A percentile compares a stretch with the other conserved stretches of the same genome.
These are phyloP conservation scores for Macrobrachium rosenbergii DNA, from an alignment of 1,140 invertebrate species.

Conservation along the genomic window DNA sequence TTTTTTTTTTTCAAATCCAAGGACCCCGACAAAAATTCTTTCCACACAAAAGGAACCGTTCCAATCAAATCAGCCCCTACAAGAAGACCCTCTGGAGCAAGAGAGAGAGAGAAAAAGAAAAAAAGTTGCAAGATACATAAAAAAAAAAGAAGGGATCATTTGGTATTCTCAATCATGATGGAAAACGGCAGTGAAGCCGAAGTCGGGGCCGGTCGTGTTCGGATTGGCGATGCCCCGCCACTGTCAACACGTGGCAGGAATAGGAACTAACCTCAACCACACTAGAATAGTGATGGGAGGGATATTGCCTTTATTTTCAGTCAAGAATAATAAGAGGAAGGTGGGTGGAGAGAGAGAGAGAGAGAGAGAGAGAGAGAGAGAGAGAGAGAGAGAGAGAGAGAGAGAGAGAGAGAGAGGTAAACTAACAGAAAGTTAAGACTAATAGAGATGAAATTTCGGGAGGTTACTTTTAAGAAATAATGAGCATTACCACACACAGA, in stretches of 20 bases:
- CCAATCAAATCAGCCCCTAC: neutral
- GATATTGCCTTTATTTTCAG: neutral
- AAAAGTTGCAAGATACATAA: neutral
- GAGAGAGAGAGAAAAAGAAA: neutral
- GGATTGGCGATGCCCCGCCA: constrained; percentile 22
- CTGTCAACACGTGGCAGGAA: constrained; percentile 30
- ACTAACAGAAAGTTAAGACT: neutral
- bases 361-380: constrained; percentile 2
- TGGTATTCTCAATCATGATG: constrained; percentile 54
- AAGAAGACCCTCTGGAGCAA: neutral
- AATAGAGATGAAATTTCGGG: too few relatives aligned
- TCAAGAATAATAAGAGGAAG: constrained; percentile 1
- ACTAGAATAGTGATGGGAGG: neutral
- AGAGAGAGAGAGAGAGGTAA: neutral
- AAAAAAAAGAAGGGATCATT: constrained; percentile 43
- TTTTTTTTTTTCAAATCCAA: too few relatives aligned
- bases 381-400: neutral
- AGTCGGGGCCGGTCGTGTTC: constrained; percentile 23
- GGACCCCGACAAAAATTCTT: too few relatives aligned
- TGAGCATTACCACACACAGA: too few relatives aligned
- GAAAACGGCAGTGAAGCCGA: constrained; percentile 30
- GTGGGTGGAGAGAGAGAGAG: constrained; percentile 24
- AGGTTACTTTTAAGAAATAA: too few relatives aligned
- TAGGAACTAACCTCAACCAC: too few relatives aligned
- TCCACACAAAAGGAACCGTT: too few relatives aligned